A percentile compares a stretch with the other conserved stretches of the same genome.
phyloP scores from a whole-genome alignment of 2,888 invertebrate species.

The Polylopha cassiicola region DNA sequence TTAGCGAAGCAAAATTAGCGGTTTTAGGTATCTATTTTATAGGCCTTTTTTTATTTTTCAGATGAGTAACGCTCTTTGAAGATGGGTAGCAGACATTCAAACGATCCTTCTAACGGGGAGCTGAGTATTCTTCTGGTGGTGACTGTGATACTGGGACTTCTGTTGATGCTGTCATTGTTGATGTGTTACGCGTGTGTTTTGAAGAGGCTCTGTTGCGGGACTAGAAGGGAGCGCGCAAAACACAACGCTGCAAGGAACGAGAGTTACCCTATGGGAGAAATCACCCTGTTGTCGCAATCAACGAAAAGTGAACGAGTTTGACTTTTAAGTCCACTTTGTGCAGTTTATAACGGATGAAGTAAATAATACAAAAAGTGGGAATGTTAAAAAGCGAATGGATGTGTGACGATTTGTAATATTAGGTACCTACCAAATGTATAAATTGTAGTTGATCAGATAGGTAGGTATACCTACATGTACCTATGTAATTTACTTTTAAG shows the following conservation, averaged over 20 bases:
- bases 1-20: no score
- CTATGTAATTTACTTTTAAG: no score
- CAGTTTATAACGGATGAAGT: no score
- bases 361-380: no score
- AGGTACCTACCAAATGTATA: no score
- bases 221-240: slow-evolving; percentile 66
- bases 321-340: no score
- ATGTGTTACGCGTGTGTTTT: slow-evolving; percentile 82
- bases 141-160: slow-evolving; percentile 76
- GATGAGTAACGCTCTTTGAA: slow-evolving; percentile 37
- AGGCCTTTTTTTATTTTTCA: slow-evolving; percentile 34
- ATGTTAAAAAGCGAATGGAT: no score
- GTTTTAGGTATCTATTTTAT: not conserved
- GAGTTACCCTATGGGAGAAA: slow-evolving; percentile 78
- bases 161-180: slow-evolving; percentile 79
- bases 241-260: slow-evolving; percentile 63
- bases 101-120: slow-evolving; percentile 72
- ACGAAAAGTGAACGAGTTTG: slow-evolving; percentile 77
- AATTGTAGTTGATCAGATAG: no score
- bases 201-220: slow-evolving; percentile 78
- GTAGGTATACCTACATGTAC: no score
- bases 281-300: slow-evolving; percentile 78
- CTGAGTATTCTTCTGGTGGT: slow-evolving; percentile 77
- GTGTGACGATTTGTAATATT: no score
- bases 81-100: slow-evolving; percentile 60